Percentiles rank a stretch among this genome's conserved stretches.
Evolutionary conservation across 2,888 invertebrate species (phyloP).

Genomic region (Morpho deidamia): DNA sequence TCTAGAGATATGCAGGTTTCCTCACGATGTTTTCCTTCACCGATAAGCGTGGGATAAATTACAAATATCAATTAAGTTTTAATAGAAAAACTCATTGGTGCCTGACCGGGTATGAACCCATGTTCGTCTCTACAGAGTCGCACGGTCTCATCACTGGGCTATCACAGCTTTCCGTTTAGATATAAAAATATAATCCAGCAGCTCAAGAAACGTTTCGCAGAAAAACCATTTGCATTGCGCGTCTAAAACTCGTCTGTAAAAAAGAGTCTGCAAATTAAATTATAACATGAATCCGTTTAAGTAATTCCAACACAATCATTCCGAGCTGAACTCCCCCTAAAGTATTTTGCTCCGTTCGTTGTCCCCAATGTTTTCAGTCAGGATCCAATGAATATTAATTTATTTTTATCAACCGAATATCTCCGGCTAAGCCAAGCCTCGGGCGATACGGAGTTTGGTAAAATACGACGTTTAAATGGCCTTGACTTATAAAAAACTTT

Average conservation of each 20-base stretch:
- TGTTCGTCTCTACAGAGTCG: no score
- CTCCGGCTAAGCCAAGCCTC: constrained; percentile 4
- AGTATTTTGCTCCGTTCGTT: constrained; percentile 17
- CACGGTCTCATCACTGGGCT: no score
- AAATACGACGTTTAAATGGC: constrained; percentile 3
- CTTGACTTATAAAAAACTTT: neutral
- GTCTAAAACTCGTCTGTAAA: no score
- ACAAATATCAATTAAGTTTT: no score
- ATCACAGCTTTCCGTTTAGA: no score
- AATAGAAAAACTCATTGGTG: no score
- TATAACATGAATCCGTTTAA: constrained; percentile 12
- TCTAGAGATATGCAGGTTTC: no score
- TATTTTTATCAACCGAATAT: constrained; percentile 17
- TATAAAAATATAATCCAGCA: no score
- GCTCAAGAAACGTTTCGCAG: no score
- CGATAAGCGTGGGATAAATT: no score
- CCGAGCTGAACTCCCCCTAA: constrained; percentile 10
- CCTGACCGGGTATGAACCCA: no score
- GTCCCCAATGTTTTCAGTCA: constrained; percentile 20
- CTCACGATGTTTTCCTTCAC: no score
- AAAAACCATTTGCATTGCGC: neutral
- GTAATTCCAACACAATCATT: constrained; percentile 16
- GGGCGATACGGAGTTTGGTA: constrained; percentile 6
- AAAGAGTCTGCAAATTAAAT: constrained; percentile 13
- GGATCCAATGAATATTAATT: constrained; percentile 27